phyloP scores from a whole-genome alignment of 2,888 invertebrate species.

The Erebia ligea region DNA sequence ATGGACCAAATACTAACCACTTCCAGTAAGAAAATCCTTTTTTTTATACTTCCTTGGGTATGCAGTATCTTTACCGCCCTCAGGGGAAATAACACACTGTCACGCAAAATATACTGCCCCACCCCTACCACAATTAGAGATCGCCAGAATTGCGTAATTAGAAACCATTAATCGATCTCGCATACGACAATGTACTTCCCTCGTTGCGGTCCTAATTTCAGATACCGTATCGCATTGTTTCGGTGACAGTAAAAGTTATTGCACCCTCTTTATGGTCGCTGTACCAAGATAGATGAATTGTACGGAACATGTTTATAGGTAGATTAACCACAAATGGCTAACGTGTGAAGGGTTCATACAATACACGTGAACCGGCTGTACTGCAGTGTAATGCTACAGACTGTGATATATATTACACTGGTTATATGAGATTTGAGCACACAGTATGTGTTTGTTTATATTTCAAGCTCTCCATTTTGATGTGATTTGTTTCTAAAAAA shows the following conservation, averaged over 20 bases:
- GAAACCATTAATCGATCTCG: conserved; percentile 78
- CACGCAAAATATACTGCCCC: conserved; percentile 79
- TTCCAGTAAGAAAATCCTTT: conserved; percentile 52
- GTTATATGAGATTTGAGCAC: not conserved
- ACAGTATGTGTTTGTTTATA: not conserved
- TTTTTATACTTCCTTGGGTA: conserved; percentile 55
- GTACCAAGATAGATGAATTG: conserved; percentile 26
- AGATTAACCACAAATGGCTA: conserved; percentile 17
- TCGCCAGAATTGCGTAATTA: conserved; percentile 82
- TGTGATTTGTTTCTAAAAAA: no score
- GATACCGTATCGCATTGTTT: conserved; percentile 33
- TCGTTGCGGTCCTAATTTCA: conserved; percentile 33
- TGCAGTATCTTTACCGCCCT: conserved; percentile 80
- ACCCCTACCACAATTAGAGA: conserved; percentile 78
- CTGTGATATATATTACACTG: not conserved
- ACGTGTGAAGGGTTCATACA: conserved; percentile 8
- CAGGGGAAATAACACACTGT: conserved; percentile 81
- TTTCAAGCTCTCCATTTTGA: not conserved
- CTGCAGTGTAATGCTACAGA: not conserved
- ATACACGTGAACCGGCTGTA: not conserved
- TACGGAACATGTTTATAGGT: conserved; percentile 16
- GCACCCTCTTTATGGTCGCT: conserved; percentile 21
- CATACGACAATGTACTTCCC: conserved; percentile 49
- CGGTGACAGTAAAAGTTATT: conserved; percentile 29
- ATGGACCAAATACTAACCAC: conserved; percentile 18